These are phyloP conservation scores for Oreochromis tanganicae DNA, from an alignment of 2,113 vertebrate genomes.

Conservation along the genomic window DNA sequence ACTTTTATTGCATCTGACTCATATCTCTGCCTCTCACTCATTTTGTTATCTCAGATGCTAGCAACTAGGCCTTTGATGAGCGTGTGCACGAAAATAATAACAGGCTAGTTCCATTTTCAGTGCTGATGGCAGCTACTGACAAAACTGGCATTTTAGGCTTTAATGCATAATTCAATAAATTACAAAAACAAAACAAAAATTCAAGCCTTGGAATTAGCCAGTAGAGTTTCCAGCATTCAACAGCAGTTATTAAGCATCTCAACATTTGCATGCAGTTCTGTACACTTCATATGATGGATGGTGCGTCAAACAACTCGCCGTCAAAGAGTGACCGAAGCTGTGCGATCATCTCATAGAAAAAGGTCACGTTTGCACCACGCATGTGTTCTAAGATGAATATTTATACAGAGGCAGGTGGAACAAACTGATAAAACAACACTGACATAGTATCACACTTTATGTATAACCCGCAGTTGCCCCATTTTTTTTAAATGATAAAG, in stretches of 20 bases:
- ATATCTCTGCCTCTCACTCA: neutral
- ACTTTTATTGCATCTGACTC: constrained; percentile 19
- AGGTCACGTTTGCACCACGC: neutral
- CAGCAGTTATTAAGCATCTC: neutral
- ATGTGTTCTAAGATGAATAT: neutral
- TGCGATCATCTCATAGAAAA: neutral
- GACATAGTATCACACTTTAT: neutral
- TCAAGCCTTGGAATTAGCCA: neutral
- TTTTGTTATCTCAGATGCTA: neutral
- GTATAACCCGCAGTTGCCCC: neutral
- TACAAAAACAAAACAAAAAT: neutral
- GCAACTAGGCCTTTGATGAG: neutral
- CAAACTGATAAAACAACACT: neutral
- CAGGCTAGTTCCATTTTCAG: neutral
- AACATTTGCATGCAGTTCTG: neutral
- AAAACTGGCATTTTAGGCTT: neutral
- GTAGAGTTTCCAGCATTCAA: neutral
- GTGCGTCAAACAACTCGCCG: neutral
- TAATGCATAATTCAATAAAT: neutral
- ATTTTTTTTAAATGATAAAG: neutral
- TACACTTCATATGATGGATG: neutral
- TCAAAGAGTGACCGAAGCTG: neutral
- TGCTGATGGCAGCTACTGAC: neutral
- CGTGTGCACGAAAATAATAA: constrained; percentile 8
- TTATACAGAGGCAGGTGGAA: neutral